Base-by-base conservation (phyloP, 2,797 vertebrate genomes). In the Clarias fuscus region DNA sequence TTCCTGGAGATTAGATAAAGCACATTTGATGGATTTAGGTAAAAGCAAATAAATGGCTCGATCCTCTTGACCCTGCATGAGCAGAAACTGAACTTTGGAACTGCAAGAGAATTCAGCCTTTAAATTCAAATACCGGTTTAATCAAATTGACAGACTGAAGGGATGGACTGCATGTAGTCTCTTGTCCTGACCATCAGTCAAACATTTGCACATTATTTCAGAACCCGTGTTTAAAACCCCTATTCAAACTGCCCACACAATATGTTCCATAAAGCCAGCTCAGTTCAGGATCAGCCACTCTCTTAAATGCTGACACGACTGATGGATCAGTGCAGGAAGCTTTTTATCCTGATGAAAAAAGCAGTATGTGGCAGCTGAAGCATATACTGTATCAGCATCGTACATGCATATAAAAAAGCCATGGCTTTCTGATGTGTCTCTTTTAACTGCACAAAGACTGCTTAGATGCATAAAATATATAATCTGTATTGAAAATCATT, bases 11-110 rank as follows among this genome's bases (percentile, higher is more conserved):
- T 37, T 70, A 53, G 67, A 78, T 53, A 62, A 71, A 79, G 61
- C 24, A 70, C 18, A 43, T 61, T 61, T 84, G 56, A 86, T 84
- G 86, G 86, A 86, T 48, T 70, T 40, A 78, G 11, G 53, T 27
- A 82, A 65, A 33, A 82, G 20, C 33, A 64, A 15, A 61, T 64
- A 80, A 80, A 80, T 64, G 59, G 33, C 59, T 43, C 13, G 5
- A 80, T 18, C 70, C 43, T 56, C 27, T 10, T 67, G n/a, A 83
- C n/a, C 64, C 43, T 68, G 80, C 43, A 82, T 15, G 14, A 62
- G 61, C 40, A 67, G 13, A 10, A 82, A 64, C 10, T 65, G 2
- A 82, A 82, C 48, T 67, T 65, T 14, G 62, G 20, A 15, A 67
- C 30, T 10, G 14, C 30, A 56, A 83, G 65, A 20, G 13, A n/a